phyloP scores from a whole-genome alignment of 2,113 vertebrate species.

The Macrotus californicus region DNA sequence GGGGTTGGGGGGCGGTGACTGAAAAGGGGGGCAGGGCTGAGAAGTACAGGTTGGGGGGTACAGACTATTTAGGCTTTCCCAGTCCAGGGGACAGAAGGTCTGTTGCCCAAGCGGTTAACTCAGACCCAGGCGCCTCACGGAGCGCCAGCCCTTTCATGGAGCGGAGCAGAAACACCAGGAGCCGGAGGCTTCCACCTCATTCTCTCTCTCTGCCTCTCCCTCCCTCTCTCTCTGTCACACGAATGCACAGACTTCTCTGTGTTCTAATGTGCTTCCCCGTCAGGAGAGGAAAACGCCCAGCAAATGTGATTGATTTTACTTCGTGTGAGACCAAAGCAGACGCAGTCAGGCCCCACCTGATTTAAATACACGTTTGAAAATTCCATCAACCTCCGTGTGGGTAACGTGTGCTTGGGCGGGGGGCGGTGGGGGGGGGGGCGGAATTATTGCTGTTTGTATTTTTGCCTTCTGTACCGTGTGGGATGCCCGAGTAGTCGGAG shows the following conservation, averaged over 20 bases:
- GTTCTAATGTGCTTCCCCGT: no score
- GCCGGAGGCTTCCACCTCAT: no score
- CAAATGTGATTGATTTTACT: background rate
- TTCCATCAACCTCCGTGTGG: background rate
- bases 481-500: no score
- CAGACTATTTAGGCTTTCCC: background rate
- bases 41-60: no score
- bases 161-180: no score
- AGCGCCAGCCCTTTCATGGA: no score
- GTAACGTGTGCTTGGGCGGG: background rate
- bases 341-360: background rate
- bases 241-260: background rate
- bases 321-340: no score
- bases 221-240: no score
- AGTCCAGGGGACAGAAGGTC: rapidly evolving
- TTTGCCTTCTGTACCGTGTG: background rate
- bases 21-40: no score
- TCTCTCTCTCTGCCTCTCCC: no score
- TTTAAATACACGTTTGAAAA: background rate
- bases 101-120: rapidly evolving
- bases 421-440: no score
- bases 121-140: background rate
- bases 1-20: no score
- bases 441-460: background rate
- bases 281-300: rapidly evolving